Evolutionary conservation across 2,888 invertebrate species (phyloP).

Genomic region (Chesias legatella): DNA sequence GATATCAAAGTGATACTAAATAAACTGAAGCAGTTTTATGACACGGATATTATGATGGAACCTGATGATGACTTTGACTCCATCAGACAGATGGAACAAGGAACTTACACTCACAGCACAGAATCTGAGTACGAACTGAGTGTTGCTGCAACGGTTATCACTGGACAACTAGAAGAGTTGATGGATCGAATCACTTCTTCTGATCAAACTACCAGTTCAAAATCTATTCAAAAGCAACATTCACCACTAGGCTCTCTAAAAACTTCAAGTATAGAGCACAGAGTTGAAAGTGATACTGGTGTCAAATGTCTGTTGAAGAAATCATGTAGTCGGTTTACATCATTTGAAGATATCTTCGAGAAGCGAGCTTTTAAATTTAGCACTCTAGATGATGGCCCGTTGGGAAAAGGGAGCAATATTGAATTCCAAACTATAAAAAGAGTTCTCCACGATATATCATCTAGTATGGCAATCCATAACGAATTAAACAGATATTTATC

Average conservation of each 20-base stretch:
- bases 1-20: conserved; percentile 43
- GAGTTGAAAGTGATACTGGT: conserved; percentile 34
- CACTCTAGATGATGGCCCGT: conserved; percentile 35
- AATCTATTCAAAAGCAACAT: conserved; percentile 14
- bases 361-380: conserved; percentile 33
- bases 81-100: conserved; percentile 20
- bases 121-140: conserved; percentile 39
- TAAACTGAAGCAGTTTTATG: conserved; percentile 45
- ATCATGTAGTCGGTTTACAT: conserved; percentile 24
- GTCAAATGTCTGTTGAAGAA: conserved; percentile 34
- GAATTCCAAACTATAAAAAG: conserved; percentile 22
- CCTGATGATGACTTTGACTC: conserved; percentile 35
- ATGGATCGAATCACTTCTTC: conserved; percentile 40
- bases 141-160: conserved; percentile 37
- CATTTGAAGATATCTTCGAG: conserved; percentile 15
- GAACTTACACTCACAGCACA: conserved; percentile 31
- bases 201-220: conserved; percentile 23
- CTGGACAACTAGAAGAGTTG: conserved; percentile 42
- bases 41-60: conserved; percentile 45
- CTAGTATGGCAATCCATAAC: neutral
- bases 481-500: neutral
- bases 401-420: conserved; percentile 27
- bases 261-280: conserved; percentile 16
- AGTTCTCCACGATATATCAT: conserved; percentile 1
- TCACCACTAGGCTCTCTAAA: conserved; percentile 11